A percentile compares a stretch with the other conserved stretches of the same genome.
These are phyloP conservation scores for Scaptomyza montana DNA, from an alignment of 1,140 invertebrate species.

Conservation along the genomic window DNA sequence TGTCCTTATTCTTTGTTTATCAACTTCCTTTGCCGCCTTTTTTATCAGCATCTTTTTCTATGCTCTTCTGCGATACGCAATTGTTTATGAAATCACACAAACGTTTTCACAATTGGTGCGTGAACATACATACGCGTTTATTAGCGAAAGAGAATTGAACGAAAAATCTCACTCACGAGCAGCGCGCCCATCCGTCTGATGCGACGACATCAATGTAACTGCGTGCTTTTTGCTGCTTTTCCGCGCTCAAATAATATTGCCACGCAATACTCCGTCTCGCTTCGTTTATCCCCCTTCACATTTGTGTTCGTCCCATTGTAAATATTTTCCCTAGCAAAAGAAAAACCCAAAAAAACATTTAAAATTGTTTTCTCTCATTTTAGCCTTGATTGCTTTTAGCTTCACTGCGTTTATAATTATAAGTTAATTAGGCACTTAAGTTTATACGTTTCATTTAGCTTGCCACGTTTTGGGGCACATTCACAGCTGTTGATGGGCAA, in stretches of 20 bases:
- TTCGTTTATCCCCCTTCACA: slow-evolving; percentile 1
- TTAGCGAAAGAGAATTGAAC: slow-evolving; percentile 25
- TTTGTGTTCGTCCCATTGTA: slow-evolving; percentile 31
- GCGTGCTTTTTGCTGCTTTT: slow-evolving; percentile 53
- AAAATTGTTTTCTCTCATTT: slow-evolving; percentile 1
- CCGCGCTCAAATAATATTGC: slow-evolving; percentile 70
- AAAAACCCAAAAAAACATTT: neutral
- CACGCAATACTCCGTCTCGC: slow-evolving; percentile 28
- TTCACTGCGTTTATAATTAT: neutral
- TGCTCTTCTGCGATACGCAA: slow-evolving; percentile 12
- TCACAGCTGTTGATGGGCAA: slow-evolving; percentile 26
- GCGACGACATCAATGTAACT: slow-evolving; percentile 68
- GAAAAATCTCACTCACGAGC: slow-evolving; percentile 23
- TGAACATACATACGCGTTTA: neutral
- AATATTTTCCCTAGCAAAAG: slow-evolving; percentile 15
- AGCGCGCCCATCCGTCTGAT: slow-evolving; percentile 51
- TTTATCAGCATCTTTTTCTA: slow-evolving; percentile 55
- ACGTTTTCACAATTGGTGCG: slow-evolving; percentile 23
- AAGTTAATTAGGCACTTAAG: neutral
- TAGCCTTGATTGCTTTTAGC: too few species aligned
- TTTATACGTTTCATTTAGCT: slow-evolving; percentile 12
- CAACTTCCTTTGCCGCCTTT: slow-evolving; percentile 50
- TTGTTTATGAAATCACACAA: slow-evolving; percentile 36
- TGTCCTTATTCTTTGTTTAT: slow-evolving; percentile 31
- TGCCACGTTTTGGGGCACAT: slow-evolving; percentile 20